phyloP scores from a whole-genome alignment of 2,888 invertebrate species.

The Exocentrus adspersus region DNA sequence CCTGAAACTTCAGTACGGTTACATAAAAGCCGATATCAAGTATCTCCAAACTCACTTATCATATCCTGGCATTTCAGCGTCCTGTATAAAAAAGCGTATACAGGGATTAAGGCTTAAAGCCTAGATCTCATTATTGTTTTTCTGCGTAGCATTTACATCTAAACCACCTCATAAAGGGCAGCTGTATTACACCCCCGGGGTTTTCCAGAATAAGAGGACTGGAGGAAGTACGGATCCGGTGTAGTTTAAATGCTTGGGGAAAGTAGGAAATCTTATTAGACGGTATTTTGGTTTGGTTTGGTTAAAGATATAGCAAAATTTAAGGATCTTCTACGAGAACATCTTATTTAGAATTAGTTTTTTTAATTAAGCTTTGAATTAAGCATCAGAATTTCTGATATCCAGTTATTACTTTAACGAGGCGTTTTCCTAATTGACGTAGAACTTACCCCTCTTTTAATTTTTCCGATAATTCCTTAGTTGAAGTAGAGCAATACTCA shows the following conservation, averaged over 20 bases:
- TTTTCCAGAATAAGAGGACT: neutral
- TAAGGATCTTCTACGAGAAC: too few relatives aligned
- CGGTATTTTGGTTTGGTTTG: neutral
- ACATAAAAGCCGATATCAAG: too few relatives aligned
- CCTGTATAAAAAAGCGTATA: neutral
- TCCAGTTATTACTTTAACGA: too few relatives aligned
- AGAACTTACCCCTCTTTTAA: neutral
- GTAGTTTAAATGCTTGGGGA: neutral
- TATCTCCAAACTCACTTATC: neutral
- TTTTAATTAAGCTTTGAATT: too few relatives aligned
- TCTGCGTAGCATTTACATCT: neutral
- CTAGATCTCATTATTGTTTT: slow-evolving; percentile 1
- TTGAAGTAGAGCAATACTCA: neutral
- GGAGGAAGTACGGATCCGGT: neutral
- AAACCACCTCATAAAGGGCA: slow-evolving; percentile 3
- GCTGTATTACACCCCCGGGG: neutral
- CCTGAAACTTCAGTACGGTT: too few relatives aligned
- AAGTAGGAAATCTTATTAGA: neutral
- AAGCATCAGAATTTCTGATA: too few relatives aligned
- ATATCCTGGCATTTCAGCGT: neutral
- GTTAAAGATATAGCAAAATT: too few relatives aligned
- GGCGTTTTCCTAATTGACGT: neutral
- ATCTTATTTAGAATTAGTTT: too few relatives aligned
- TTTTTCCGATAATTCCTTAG: neutral
- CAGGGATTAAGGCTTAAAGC: neutral